Percentiles rank a stretch among this genome's conserved stretches.
Evolutionary conservation across 2,888 invertebrate species (phyloP).

Genomic region (Phytoseiulus persimilis): DNA sequence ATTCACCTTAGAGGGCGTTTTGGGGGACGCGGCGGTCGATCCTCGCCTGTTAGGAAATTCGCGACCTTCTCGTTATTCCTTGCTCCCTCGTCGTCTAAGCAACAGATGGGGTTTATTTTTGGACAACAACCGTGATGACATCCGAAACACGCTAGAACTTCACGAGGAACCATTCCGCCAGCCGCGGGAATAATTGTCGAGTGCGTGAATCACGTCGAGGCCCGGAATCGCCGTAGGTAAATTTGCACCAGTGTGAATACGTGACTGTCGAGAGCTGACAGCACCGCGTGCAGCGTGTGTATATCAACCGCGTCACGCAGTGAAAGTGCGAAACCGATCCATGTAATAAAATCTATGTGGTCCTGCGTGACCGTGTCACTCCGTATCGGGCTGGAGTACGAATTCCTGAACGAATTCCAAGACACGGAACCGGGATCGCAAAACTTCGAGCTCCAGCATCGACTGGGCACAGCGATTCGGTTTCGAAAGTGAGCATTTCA

Average conservation of each 20-base stretch:
- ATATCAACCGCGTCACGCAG: neutral
- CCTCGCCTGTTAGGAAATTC: too few relatives aligned
- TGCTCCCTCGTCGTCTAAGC: too few relatives aligned
- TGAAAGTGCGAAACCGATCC: neutral
- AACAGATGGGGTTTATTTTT: neutral
- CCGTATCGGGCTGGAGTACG: neutral
- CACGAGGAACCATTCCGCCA: neutral
- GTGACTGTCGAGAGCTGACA: neutral
- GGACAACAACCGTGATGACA: neutral
- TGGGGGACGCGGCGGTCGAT: too few relatives aligned
- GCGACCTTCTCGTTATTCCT: too few relatives aligned
- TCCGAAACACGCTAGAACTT: neutral
- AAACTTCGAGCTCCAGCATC: neutral
- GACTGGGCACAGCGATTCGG: neutral
- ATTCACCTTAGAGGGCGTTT: too few relatives aligned
- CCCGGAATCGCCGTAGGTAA: neutral
- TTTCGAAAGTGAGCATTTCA: neutral
- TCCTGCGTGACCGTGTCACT: neutral
- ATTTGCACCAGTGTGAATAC: neutral
- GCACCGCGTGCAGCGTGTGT: neutral
- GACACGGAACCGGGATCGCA: neutral
- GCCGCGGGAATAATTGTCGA: neutral
- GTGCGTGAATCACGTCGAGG: neutral
- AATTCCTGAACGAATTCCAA: too few relatives aligned
- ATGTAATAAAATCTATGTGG: neutral